Evolutionary conservation across 1,140 invertebrate genomes (phyloP), one percentile per base, ranked within the genome.

Genomic region (Aphelenchoides besseyi): DNA sequence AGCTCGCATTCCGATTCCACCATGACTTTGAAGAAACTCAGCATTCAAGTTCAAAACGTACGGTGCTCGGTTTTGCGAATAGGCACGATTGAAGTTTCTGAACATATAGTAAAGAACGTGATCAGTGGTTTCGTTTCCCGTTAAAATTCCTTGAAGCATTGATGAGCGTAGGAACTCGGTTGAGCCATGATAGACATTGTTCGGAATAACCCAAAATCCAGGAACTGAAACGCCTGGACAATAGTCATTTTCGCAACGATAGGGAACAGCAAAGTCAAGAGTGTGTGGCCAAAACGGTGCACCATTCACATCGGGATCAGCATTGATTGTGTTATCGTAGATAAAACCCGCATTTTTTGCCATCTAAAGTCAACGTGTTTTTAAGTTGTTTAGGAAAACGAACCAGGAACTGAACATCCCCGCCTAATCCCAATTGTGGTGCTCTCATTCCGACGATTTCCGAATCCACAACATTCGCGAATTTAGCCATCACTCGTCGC

Each of bases 241-340:
- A 12, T 57, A 71, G 36, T 68, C 62, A 3, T 74, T 71, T 26
- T 59, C 30, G 32, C 78, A 81, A 12, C 55, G 57, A 74, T 69
- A 81, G 23, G 79, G 41, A 2, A 68, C 12, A 12, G 23, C 29
- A 28, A 69, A 70, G 55, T 79, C 78, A 0, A 80, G 64, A 23
- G 78, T 81, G 59, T 81, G 79, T 26, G 78, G 78, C 79, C 79
- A 81, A 53, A 54, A 76, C 1, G 80, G 72, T 2, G 67, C 75
- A 16, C 32, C 23, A 9, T 26, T 37, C 29, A 18, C 68, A 32
- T 62, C 74, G 2, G 73, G 63, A 36, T 74, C 53, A 0, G 41
- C 72, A 48, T 36, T 70, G 16, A 74, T 75, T 2, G 71, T 55
- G 26, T 78, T 71, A 35, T 72, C 67, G 29, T 74, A 75, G 2